These are phyloP conservation scores for Cydia fagiglandana DNA, from an alignment of 1,140 invertebrate genomes.

Conservation along the genomic window DNA sequence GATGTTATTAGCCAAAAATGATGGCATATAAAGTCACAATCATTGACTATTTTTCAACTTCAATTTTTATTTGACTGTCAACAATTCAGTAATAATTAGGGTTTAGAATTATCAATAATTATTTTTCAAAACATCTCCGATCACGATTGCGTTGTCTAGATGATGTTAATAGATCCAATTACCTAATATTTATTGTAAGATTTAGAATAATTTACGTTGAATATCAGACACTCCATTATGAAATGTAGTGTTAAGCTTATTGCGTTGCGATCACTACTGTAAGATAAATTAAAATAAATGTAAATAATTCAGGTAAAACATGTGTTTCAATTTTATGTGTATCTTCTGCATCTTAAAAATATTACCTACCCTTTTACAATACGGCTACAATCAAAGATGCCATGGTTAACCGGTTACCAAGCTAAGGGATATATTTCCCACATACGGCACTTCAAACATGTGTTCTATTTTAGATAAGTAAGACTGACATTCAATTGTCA, in stretches of 20 bases:
- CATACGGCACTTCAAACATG: no score
- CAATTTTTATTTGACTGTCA: neutral
- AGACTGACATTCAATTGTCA: no score
- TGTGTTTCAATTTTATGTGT: neutral
- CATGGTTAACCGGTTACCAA: no score
- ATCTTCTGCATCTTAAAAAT: no score
- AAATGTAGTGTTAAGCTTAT: slow-evolving; percentile 45
- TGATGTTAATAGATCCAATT: slow-evolving; percentile 29
- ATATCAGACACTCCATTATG: slow-evolving; percentile 37
- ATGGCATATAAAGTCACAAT: neutral
- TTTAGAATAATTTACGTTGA: slow-evolving; percentile 54
- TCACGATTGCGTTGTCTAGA: neutral
- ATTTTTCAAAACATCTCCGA: slow-evolving; percentile 6
- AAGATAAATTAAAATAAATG: slow-evolving; percentile 42
- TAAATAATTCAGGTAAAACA: slow-evolving; percentile 13
- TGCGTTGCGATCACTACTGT: slow-evolving; percentile 50
- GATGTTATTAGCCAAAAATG: neutral
- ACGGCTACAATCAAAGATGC: no score
- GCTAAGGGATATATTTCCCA: no score
- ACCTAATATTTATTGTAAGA: slow-evolving; percentile 61
- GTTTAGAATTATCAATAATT: slow-evolving; percentile 16
- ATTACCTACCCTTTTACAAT: no score
- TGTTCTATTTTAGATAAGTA: no score
- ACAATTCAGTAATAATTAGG: neutral
- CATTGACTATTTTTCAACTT: slow-evolving; percentile 1